These are phyloP conservation scores for Meganola albula DNA, from an alignment of 2,888 invertebrate genomes.

Conservation along the genomic window DNA sequence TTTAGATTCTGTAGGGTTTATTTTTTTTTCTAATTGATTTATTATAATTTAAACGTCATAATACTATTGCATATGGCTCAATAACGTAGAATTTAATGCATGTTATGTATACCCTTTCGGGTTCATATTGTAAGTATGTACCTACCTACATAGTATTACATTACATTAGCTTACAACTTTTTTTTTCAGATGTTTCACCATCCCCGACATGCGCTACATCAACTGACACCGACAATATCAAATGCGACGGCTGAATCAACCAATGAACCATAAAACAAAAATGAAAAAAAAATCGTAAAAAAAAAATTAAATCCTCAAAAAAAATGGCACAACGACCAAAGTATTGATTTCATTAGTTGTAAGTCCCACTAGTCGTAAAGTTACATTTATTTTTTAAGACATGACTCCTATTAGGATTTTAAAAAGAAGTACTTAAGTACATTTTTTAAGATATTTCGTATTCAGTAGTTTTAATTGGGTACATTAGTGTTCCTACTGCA, in stretches of 20 bases:
- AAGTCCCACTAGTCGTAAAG: conserved; percentile 58
- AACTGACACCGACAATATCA: conserved; percentile 73
- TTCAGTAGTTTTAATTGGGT: not conserved
- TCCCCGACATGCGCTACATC: conserved; percentile 39
- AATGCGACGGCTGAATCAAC: conserved; percentile 46
- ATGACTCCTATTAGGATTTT: conserved; percentile 22
- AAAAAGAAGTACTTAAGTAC: conserved; percentile 17
- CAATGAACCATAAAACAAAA: conserved; percentile 28
- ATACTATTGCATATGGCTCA: no score
- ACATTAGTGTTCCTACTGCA: conserved; percentile 32
- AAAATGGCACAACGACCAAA: conserved; percentile 78
- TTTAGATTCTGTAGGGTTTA: no score
- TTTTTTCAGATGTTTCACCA: conserved; percentile 38
- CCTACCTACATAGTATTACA: no score
- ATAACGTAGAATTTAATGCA: no score
- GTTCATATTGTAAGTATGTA: no score
- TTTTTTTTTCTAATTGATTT: no score
- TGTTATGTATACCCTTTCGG: no score
- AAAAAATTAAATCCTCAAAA: conserved; percentile 64
- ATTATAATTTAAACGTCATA: no score
- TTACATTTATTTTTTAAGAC: conserved; percentile 27
- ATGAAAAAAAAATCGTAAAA: conserved; percentile 60
- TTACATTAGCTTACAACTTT: no score
- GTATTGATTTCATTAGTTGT: conserved; percentile 56
- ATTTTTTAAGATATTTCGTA: conserved; percentile 20